Conservation (phyloP, 2,888 invertebrate species). For the Lumbricus terrestris region DNA sequence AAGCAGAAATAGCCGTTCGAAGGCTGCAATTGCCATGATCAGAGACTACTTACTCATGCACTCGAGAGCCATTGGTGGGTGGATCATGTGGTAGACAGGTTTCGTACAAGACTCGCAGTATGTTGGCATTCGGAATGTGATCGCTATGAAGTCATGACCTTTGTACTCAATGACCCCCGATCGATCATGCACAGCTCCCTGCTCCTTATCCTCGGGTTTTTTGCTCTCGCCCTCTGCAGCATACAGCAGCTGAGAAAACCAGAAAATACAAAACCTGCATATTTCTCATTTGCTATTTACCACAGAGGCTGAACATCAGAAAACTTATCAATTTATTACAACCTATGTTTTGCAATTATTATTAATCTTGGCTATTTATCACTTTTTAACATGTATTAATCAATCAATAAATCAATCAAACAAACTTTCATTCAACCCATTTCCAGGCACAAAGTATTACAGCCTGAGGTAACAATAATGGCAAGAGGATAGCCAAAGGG, state of each 20-base stretch:
- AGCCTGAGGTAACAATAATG: too few species aligned
- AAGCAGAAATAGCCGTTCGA: neutral
- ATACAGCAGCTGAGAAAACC: constrained; percentile 72
- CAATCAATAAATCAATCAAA: too few species aligned
- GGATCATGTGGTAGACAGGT: constrained; percentile 95
- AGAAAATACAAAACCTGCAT: neutral
- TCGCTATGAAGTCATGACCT: constrained; percentile 92
- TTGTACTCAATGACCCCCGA: constrained; percentile 69
- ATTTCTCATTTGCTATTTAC: neutral
- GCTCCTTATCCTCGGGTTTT: constrained; percentile 56
- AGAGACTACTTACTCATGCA: constrained; percentile 81
- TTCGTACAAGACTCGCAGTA: constrained; percentile 96
- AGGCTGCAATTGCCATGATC: neutral
- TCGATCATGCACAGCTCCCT: constrained; percentile 35
- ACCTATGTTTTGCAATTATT: too few species aligned
- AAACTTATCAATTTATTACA: neutral
- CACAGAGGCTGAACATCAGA: neutral
- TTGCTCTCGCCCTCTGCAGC: constrained; percentile 87
- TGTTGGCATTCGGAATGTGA: constrained; percentile 96
- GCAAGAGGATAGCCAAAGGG: too few species aligned
- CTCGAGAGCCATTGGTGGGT: constrained; percentile 94
- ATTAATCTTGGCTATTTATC: too few species aligned
- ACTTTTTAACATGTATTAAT: too few species aligned
- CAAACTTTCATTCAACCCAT: too few species aligned
- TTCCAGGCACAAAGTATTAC: too few species aligned